phyloP scores from a whole-genome alignment of 2,888 invertebrate genomes.

The Tetheella fluctuosa region DNA sequence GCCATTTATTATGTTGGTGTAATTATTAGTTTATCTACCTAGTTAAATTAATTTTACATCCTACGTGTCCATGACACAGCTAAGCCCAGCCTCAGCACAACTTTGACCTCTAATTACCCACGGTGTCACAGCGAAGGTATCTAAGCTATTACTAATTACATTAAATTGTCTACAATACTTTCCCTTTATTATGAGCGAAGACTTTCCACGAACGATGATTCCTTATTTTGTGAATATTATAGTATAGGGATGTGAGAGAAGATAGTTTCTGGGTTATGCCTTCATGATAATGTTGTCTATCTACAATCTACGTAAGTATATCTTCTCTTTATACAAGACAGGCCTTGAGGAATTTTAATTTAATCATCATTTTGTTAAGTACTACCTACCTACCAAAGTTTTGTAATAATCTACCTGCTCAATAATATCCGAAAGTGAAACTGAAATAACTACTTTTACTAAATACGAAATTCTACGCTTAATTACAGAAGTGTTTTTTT shows the following conservation, averaged over 20 bases:
- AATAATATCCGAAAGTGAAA: neutral
- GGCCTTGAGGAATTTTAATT: too few species aligned
- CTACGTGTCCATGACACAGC: constrained; percentile 3
- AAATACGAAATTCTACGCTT: neutral
- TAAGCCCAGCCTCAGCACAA: neutral
- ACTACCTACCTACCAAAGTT: too few species aligned
- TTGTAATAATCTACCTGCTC: neutral
- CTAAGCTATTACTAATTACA: neutral
- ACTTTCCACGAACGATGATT: neutral
- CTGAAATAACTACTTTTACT: constrained; percentile 6
- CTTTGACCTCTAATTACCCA: neutral
- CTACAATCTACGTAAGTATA: too few species aligned
- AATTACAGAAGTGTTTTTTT: neutral
- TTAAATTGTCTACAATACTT: neutral
- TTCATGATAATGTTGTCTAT: too few species aligned
- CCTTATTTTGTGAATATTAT: neutral
- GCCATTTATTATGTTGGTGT: too few species aligned
- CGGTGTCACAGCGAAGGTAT: constrained; percentile 1
- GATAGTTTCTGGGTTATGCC: too few species aligned
- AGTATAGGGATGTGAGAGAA: too few species aligned
- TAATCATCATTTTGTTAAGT: too few species aligned
- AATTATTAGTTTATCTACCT: too few species aligned
- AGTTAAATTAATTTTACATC: neutral
- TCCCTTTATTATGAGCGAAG: neutral
- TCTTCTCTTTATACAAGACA: too few species aligned